Conservation (phyloP, 2,888 invertebrate species). For the Osmoderma eremita region DNA sequence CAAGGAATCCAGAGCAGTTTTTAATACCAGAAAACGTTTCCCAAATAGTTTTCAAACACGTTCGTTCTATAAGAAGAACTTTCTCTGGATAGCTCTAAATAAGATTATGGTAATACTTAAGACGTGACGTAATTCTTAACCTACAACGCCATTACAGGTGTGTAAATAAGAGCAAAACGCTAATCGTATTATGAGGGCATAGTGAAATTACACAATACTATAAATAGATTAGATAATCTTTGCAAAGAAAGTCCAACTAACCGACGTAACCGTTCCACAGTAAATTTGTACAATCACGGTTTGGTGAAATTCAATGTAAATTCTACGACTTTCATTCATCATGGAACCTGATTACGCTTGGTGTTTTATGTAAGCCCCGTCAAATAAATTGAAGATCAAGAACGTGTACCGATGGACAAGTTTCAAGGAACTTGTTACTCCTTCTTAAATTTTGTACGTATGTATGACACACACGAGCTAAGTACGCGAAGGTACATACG, state of each 20-base stretch:
- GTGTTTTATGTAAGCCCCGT: constrained; percentile 11
- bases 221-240: constrained; percentile 32
- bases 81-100: background rate
- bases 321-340: constrained; percentile 35
- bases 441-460: background rate
- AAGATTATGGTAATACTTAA: too few species aligned
- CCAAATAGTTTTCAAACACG: too few species aligned
- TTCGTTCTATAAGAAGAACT: constrained; percentile 1
- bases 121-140: too few species aligned
- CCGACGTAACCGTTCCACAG: constrained; percentile 5
- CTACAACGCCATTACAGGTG: background rate
- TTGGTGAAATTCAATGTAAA: constrained; percentile 29
- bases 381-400: constrained; percentile 19
- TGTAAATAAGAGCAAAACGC: constrained; percentile 15
- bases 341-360: background rate
- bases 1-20: too few species aligned
- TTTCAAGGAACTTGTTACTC: constrained; percentile 7
- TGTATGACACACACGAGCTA: background rate
- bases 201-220: constrained; percentile 12
- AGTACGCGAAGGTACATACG: background rate
- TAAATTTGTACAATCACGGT: constrained; percentile 12
- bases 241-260: constrained; percentile 7
- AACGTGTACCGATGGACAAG: background rate
- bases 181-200: background rate
- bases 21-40: too few species aligned